phyloP scores from a whole-genome alignment of 2,797 vertebrate species.

The Bryconaethiops microstoma region DNA sequence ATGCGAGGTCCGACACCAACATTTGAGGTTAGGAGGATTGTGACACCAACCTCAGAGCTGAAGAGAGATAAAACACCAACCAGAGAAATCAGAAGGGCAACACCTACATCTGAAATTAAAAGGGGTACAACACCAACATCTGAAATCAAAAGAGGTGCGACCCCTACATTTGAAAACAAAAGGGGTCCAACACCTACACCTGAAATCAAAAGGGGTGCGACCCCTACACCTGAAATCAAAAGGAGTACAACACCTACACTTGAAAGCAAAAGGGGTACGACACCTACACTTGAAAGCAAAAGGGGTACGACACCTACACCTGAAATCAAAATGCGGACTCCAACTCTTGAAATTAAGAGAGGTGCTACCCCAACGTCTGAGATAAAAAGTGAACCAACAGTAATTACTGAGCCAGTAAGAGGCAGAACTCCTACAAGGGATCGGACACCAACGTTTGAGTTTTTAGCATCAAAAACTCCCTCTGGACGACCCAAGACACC shows the following conservation, averaged over 20 bases:
- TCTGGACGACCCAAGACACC: conserved; percentile 72
- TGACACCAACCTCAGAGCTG: conserved; percentile 48
- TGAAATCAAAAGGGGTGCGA: conserved; percentile 45
- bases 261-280: conserved; percentile 50
- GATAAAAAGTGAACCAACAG: conserved; percentile 36
- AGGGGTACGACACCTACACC: conserved; percentile 43
- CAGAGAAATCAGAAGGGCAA: conserved; percentile 55
- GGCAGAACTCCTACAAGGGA: conserved; percentile 48
- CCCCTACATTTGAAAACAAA: not conserved
- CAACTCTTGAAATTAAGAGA: conserved; percentile 49
- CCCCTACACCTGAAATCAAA: conserved; percentile 56
- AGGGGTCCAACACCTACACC: conserved; percentile 41
- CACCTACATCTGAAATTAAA: not conserved
- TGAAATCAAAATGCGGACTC: conserved; percentile 47
- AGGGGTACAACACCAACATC: too few species aligned
- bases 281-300: conserved; percentile 50
- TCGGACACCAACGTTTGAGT: conserved; percentile 69
- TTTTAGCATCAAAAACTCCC: conserved; percentile 59
- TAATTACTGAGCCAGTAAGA: conserved; percentile 30
- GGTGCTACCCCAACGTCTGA: conserved; percentile 56
- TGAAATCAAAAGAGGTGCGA: too few species aligned
- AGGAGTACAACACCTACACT: conserved; percentile 46
- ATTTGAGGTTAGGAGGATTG: conserved; percentile 55
- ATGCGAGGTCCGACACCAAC: conserved; percentile 55
- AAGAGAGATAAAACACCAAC: conserved; percentile 56